Percentiles rank a stretch among this genome's conserved stretches.
Evolutionary conservation across 2,113 vertebrate species (phyloP).

Genomic region (Suncus etruscus): DNA sequence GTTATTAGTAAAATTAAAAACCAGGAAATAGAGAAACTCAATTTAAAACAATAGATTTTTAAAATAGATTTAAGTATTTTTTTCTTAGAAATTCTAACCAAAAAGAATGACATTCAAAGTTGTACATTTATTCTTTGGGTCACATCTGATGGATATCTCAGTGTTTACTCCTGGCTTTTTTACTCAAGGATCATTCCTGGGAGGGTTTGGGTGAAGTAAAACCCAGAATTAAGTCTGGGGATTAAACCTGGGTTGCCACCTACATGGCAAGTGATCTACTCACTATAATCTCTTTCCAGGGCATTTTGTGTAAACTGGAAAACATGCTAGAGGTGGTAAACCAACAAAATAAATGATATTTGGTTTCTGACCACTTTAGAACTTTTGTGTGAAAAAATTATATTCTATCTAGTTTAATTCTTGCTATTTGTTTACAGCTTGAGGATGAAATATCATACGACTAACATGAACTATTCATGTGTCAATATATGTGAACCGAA

Average conservation of each 20-base stretch:
- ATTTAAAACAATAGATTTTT: neutral
- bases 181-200: too few relatives aligned
- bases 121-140: too few relatives aligned
- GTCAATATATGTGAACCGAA: neutral
- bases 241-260: too few relatives aligned
- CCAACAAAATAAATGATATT: conserved; percentile 23
- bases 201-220: too few relatives aligned
- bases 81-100: neutral
- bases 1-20: neutral
- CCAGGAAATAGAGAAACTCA: neutral
- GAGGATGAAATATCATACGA: neutral
- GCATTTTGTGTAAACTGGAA: neutral
- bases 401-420: neutral
- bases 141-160: too few relatives aligned
- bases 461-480: too few relatives aligned
- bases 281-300: too few relatives aligned
- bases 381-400: neutral
- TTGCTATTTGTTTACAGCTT: neutral
- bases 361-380: neutral
- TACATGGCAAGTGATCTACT: too few relatives aligned
- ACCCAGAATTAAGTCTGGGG: too few relatives aligned
- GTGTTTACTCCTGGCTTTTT: too few relatives aligned
- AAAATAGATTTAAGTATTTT: neutral
- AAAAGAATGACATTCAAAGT: neutral
- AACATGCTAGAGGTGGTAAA: neutral